Base-by-base conservation (phyloP, 2,888 invertebrate species). In the Neria commutata region DNA sequence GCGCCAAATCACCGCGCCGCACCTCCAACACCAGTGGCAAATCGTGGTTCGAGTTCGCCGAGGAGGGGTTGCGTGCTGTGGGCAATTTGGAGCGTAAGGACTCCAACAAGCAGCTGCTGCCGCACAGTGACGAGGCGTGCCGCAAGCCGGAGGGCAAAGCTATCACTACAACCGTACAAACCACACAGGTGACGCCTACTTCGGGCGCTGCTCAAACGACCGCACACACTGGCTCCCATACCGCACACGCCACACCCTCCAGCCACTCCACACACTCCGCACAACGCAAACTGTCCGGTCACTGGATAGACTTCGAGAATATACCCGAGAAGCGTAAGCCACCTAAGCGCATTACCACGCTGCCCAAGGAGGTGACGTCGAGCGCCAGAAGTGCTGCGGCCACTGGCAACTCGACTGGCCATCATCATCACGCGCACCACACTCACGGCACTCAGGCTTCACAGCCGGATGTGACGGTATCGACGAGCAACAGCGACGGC, bases 231-330 rank as follows among this genome's bases (percentile, higher is more conserved):
- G n/a, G n/a, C n/a, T n/a, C n/a, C n/a, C n/a, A n/a, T n/a, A n/a
- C 17, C 34, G 57, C 40, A 54, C 46, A 2, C 11, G 59, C n/a
- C n/a, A n/a, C n/a, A n/a, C n/a, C n/a, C n/a, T n/a, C n/a, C n/a
- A 72, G 53, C 78, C 77, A 61, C 65, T 80, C 69, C 21, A 73
- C 75, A n/a, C 77, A 61, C 65, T 80, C 69, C 21, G 72, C 75
- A n/a, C 72, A 78, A 61, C 69, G 79, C 49, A 80, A 80, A 54
- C 69, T 76, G 26, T 80, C 79, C 19, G 82, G 83, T 1, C 89
- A 90, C 68, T 94, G 94, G 94, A 90, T 94, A 62, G 91, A 92
- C 79, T 93, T 93, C 76, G 91, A 91, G 76, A 92, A 93, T 73
- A 89, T 93, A 58, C 92, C 93, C 0, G 93, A 93, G 80, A 87